Evolutionary conservation across 2,797 vertebrate species (phyloP).

Genomic region (Philypnodon macrostomus): DNA sequence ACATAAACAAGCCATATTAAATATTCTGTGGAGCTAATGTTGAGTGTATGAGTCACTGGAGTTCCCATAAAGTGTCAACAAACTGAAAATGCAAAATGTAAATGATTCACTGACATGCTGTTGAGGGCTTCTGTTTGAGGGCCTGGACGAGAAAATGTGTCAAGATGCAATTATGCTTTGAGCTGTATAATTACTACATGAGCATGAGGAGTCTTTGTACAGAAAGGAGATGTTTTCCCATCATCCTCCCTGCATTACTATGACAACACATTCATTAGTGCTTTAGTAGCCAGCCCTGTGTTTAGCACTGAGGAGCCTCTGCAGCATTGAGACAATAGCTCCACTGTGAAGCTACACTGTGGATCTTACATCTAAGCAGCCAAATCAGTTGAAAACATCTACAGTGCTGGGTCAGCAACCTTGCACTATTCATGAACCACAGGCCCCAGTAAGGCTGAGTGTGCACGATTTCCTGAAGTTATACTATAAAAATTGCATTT

Average conservation of each 20-base stretch:
- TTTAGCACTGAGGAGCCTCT: slow-evolving; percentile 60
- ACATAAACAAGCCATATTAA: background rate
- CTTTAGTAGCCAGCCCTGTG: slow-evolving; percentile 59
- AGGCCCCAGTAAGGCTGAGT: slow-evolving; percentile 35
- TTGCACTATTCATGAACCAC: slow-evolving; percentile 7
- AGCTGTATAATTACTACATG: slow-evolving; percentile 52
- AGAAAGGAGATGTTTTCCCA: slow-evolving; percentile 67
- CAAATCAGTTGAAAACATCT: slow-evolving; percentile 57
- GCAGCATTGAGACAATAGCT: slow-evolving; percentile 70
- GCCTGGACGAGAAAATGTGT: slow-evolving; percentile 29
- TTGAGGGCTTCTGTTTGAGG: slow-evolving; percentile 19
- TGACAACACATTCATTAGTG: slow-evolving; percentile 79
- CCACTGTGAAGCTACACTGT: slow-evolving; percentile 54
- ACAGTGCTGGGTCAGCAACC: slow-evolving; percentile 50
- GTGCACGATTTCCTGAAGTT: slow-evolving; percentile 26
- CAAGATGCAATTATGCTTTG: slow-evolving; percentile 31
- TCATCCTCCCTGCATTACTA: slow-evolving; percentile 76
- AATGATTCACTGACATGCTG: slow-evolving; percentile 22
- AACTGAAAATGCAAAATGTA: slow-evolving; percentile 27
- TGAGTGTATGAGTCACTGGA: slow-evolving; percentile 10
- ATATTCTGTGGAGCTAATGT: background rate
- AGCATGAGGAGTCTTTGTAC: slow-evolving; percentile 55
- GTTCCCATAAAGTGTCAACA: slow-evolving; percentile 14
- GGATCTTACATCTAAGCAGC: slow-evolving; percentile 42
- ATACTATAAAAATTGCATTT: too few species aligned